Evolutionary conservation across 2,797 vertebrate genomes (phyloP).

Genomic region (Urocyon cinereoargenteus): DNA sequence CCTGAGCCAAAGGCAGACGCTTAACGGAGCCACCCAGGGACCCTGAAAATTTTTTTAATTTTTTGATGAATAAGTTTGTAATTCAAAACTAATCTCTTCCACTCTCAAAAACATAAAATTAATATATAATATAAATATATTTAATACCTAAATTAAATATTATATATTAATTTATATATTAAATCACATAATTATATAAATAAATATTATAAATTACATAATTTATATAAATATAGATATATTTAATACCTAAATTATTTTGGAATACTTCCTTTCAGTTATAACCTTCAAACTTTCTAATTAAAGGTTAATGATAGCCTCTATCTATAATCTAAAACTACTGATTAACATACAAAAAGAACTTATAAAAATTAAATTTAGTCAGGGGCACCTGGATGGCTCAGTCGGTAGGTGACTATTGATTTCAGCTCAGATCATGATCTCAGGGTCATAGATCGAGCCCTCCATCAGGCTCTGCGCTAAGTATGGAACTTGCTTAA

Average conservation of each 20-base stretch:
- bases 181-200: too few species aligned
- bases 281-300: constrained; percentile 39
- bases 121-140: background rate
- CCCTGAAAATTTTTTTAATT: background rate
- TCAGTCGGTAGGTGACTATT: background rate
- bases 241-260: background rate
- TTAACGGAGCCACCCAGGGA: too few species aligned
- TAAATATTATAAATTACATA: too few species aligned
- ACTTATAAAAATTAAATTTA: constrained; percentile 42
- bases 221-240: background rate
- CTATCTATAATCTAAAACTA: background rate
- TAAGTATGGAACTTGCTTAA: background rate
- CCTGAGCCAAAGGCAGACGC: too few species aligned
- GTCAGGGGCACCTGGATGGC: background rate
- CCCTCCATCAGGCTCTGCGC: fast-evolving
- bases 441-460: background rate
- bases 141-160: too few species aligned
- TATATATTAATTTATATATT: too few species aligned
- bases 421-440: background rate
- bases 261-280: constrained; percentile 11
- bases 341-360: background rate
- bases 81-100: constrained; percentile 46
- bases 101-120: constrained; percentile 37
- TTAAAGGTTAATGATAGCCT: background rate
- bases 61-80: background rate